A percentile compares a stretch with the other conserved stretches of the same genome.
Conservation (phyloP, 2,888 invertebrate genomes). For the Plusia festucae region DNA sequence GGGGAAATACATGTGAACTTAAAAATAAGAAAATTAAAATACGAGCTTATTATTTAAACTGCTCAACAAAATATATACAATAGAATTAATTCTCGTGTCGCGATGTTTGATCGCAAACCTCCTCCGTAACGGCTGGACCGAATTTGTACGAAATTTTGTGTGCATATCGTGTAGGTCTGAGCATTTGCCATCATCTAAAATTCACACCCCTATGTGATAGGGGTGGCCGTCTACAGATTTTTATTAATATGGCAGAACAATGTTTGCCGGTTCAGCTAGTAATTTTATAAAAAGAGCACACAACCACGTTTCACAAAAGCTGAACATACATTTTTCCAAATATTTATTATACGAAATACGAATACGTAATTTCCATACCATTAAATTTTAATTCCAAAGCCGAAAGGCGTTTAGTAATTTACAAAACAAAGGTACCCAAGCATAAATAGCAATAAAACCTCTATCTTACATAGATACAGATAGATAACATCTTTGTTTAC, state of each 20-base stretch:
- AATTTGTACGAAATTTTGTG: too few relatives aligned
- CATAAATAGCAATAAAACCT: constrained; percentile 2
- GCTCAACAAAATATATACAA: neutral
- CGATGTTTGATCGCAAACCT: too few relatives aligned
- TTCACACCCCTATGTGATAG: too few relatives aligned
- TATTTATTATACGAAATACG: neutral
- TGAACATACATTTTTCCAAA: neutral
- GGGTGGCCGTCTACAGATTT: too few relatives aligned
- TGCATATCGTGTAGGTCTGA: too few relatives aligned
- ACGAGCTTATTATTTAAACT: neutral
- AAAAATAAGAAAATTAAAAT: neutral
- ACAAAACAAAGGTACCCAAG: neutral
- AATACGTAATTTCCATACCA: constrained; percentile 7
- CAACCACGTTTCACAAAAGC: neutral
- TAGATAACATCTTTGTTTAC: too few relatives aligned
- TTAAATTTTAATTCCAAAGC: neutral
- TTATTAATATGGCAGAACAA: too few relatives aligned
- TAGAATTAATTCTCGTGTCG: too few relatives aligned
- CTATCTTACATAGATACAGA: too few relatives aligned
- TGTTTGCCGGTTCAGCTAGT: too few relatives aligned
- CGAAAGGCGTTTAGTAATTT: neutral
- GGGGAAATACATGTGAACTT: neutral
- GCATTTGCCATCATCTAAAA: too few relatives aligned
- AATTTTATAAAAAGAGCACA: neutral
- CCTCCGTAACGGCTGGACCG: too few relatives aligned